These are phyloP conservation scores for Flabesymbios commensalis DNA, from an alignment of 2,888 invertebrate species.

Conservation along the genomic window DNA sequence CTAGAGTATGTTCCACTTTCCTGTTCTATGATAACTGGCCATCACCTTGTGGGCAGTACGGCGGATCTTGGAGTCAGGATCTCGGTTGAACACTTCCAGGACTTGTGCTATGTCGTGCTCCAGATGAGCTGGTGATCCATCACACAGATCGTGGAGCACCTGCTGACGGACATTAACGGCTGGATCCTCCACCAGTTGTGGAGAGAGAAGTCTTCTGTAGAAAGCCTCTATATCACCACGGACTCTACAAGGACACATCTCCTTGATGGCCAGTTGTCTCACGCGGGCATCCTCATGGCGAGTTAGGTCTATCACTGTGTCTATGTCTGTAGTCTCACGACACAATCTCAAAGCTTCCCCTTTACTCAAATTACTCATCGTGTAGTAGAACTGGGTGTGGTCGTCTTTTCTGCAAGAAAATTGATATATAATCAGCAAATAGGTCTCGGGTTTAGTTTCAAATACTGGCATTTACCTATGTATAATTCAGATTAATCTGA, in stretches of 20 bases:
- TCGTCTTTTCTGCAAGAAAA: no score
- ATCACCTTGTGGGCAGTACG: conserved; percentile 54
- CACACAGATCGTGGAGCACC: conserved; percentile 57
- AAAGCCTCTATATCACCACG: conserved; percentile 52
- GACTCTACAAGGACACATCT: conserved; percentile 60
- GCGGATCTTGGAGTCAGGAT: conserved; percentile 48
- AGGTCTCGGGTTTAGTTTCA: no score
- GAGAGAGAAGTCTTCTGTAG: conserved; percentile 51
- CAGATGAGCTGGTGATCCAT: conserved; percentile 55
- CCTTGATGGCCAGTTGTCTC: conserved; percentile 50
- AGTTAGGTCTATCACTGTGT: conserved; percentile 51
- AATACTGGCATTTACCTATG: no score
- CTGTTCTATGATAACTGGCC: conserved; percentile 49
- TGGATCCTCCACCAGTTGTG: conserved; percentile 53
- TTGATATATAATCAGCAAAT: no score
- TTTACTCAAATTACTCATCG: conserved; percentile 7
- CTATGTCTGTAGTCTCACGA: conserved; percentile 49
- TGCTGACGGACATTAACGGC: conserved; percentile 49
- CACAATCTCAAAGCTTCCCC: conserved; percentile 46
- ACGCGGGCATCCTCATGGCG: conserved; percentile 50
- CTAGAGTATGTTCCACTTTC: conserved; percentile 59
- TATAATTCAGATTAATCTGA: no score
- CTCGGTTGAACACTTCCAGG: conserved; percentile 53
- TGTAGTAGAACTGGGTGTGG: no score
- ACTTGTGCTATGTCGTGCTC: conserved; percentile 51